Base-by-base conservation (phyloP, 1,140 invertebrate species). In the Zaprionus gabonicus region DNA sequence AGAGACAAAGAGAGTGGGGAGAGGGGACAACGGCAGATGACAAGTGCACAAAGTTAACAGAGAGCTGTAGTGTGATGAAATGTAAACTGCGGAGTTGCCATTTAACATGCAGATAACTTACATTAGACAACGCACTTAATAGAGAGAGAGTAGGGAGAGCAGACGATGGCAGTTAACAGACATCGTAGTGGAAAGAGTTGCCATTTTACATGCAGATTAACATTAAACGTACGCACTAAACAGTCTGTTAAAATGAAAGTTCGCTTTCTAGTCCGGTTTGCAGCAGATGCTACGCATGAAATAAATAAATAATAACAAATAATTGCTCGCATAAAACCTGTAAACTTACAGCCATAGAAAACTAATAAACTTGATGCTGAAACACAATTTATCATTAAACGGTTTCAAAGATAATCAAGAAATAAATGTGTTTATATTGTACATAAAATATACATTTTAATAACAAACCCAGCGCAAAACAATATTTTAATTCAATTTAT, bases 31-130 rank as follows among this genome's bases (percentile, higher is more conserved):
- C 49, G 46, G 49, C 41, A 55, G 70, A 57, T 78, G 73, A 78
- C 81, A 84, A 84, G 81, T 81, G 81, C 82, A 41, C 38, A 85
- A 75, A 81, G 63, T 74, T 73, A 80, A 79, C 76, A 76, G 58
- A 53, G 44, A 31, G 6, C 28, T 7, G 28, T 2, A 31, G 28
- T 9, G 28, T 31, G 7, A 58, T 67, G 25, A 25, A 31, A 51
- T 36, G 49, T 5, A 9, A 60, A 34, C 31, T 34, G 13, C 51
- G 13, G 3, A 10, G 20, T 34, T 53, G 34, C 44, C 12, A 41
- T 41, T 41, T 41, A 41, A 41, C 15, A 41, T 13, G 15, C 4
- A 15, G 15, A 41, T 6, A 41, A 41, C 38, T 41, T 6, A 15
- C 13, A 15, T 15, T 41, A n/a, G 9, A 3, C 31, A 10, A 34